Evolutionary conservation across 2,888 invertebrate species (phyloP), one percentile per base, ranked within the genome.

Genomic region (Andrena haemorrhoa): DNA sequence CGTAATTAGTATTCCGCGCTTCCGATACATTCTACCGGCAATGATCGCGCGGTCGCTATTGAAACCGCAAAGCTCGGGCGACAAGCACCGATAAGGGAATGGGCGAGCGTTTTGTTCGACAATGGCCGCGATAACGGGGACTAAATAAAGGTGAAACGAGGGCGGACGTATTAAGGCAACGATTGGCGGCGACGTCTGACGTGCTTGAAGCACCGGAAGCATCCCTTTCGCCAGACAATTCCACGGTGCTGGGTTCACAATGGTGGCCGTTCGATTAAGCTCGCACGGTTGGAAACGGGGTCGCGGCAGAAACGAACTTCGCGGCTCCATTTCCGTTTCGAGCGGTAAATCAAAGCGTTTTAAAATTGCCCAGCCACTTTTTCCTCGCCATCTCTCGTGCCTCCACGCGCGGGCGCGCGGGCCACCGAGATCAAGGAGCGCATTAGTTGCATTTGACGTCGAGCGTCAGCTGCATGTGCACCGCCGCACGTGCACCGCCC

Each of bases 361-460:
- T 90, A 93, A 92, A 92, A 89, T 90, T 90, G 88, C 87, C 89
- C 49, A 33, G 23, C 31, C 26, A 16, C 47, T 26, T 56, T 56
- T 20, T 26, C 23, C 3, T 29, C 41, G 10, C 8, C 23, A 1
- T 10, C 35, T 8, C n/a, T 41, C 33, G 16, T 6, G 26, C 4
- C 4, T 35, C 12, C 26, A 20, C 53, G 6, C 20, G 8, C 20
- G 10, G 3, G 7, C 20, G 49, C 26, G 58, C 72, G 61, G 69
- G 78, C 72, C 70, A 79, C 75, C 85, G 86, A 90, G 90, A 92
- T 90, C 89, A 90, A 91, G 91, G 86, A 84, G 89, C 85, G 89
- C 91, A 91, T 92, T 92, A 92, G 91, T 92, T 91, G 93, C 91
- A 89, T 93, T 92, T 93, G 92, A 93, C 93, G 88, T 91, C 87